phyloP scores from a whole-genome alignment of 2,888 invertebrate genomes.

The Apantesis nais region DNA sequence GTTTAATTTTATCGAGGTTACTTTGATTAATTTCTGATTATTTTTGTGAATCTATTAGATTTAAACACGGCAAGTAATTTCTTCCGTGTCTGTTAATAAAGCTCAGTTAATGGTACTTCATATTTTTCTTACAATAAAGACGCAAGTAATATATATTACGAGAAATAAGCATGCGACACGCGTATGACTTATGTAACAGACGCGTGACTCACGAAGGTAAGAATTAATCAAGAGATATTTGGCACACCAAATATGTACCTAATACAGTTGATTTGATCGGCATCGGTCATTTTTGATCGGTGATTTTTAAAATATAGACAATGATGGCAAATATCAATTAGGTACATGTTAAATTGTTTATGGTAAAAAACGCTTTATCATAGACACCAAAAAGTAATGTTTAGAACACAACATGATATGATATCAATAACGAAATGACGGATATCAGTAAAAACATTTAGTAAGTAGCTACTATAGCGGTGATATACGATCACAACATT shows the following conservation, averaged over 20 bases:
- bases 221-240: constrained; percentile 30
- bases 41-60: constrained; percentile 9
- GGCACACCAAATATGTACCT: constrained; percentile 36
- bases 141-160: constrained; percentile 31
- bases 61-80: constrained; percentile 3
- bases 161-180: constrained; percentile 46
- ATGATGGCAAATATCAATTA: background rate
- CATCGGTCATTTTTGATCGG: constrained; percentile 28
- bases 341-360: background rate
- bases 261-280: constrained; percentile 22
- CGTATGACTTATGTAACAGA: constrained; percentile 50
- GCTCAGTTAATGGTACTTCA: constrained; percentile 5
- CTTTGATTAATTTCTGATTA: constrained; percentile 2
- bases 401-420: background rate
- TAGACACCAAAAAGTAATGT: background rate
- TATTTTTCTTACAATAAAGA: background rate
- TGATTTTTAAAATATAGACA: constrained; percentile 15
- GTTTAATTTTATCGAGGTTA: constrained; percentile 7
- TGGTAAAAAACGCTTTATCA: background rate
- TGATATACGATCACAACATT: constrained; percentile 45
- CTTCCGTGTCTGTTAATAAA: constrained; percentile 18
- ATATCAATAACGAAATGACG: background rate
- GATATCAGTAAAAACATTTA: constrained; percentile 22
- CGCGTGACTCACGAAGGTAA: constrained; percentile 53
- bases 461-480: constrained; percentile 11